These are phyloP conservation scores for Lagocephalus sceleratus DNA, from an alignment of 2,797 vertebrate genomes.

Conservation along the genomic window DNA sequence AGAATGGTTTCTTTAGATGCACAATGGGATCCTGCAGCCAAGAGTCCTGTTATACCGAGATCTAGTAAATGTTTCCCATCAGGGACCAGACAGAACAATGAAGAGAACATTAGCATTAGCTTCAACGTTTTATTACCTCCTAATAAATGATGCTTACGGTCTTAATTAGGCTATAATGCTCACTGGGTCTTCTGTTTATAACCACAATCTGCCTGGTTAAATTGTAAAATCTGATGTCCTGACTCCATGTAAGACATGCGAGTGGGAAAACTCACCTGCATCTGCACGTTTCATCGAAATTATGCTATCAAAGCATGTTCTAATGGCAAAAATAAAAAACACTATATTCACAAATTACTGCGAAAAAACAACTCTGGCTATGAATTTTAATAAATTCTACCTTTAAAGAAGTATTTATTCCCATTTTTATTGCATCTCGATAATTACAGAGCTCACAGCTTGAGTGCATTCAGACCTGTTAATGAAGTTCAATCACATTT, in stretches of 20 bases:
- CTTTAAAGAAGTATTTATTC: not conserved
- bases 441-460: not conserved
- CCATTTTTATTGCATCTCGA: not conserved
- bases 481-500: not conserved
- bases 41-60: not conserved
- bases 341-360: too few relatives aligned
- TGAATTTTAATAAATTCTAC: too few relatives aligned
- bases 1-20: not conserved
- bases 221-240: too few relatives aligned
- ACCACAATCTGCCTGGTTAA: not conserved
- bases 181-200: not conserved
- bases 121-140: not conserved
- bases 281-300: too few relatives aligned
- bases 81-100: not conserved
- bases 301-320: too few relatives aligned
- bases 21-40: not conserved
- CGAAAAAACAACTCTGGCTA: too few relatives aligned
- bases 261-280: too few relatives aligned
- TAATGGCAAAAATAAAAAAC: too few relatives aligned
- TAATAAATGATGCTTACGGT: not conserved
- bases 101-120: not conserved
- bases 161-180: not conserved
- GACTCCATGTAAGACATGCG: too few relatives aligned
- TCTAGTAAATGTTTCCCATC: not conserved
- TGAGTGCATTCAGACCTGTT: too few relatives aligned